Evolutionary conservation across 2,113 vertebrate genomes (phyloP).

Genomic region (Pipra filicauda): DNA sequence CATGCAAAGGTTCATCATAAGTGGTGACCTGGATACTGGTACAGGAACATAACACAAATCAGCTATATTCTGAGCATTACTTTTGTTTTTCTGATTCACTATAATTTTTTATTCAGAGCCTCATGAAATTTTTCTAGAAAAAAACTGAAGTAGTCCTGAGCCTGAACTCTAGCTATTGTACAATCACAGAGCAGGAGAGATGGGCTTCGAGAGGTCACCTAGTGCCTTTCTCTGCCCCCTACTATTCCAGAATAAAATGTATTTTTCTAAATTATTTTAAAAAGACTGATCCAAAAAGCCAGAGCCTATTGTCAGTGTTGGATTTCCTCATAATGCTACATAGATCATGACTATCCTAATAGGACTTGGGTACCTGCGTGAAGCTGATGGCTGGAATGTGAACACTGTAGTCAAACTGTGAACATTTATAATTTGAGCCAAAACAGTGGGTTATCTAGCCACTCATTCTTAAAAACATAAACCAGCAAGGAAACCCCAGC

Average conservation of each 20-base stretch:
- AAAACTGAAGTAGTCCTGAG: not conserved
- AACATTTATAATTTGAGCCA: not conserved
- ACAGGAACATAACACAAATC: not conserved
- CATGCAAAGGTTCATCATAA: not conserved
- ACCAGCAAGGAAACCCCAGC: conserved; percentile 30
- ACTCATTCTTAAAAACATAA: conserved; percentile 30
- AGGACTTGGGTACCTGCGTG: not conserved
- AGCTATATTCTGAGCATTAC: not conserved
- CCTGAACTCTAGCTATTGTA: not conserved
- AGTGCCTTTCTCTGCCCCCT: not conserved
- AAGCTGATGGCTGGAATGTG: not conserved
- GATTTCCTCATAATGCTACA: not conserved
- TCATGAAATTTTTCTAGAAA: not conserved
- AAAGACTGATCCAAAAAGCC: not conserved
- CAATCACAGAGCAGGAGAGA: not conserved
- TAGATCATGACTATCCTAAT: not conserved
- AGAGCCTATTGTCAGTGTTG: not conserved
- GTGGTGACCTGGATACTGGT: not conserved
- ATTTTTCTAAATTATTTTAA: not conserved
- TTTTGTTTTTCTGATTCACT: not conserved
- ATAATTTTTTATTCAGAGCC: not conserved
- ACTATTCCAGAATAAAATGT: not conserved
- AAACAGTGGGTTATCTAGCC: not conserved
- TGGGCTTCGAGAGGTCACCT: not conserved
- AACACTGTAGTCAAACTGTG: conserved; percentile 14